These are phyloP conservation scores for Eristalis pertinax DNA, from an alignment of 2,888 invertebrate genomes.

Conservation along the genomic window DNA sequence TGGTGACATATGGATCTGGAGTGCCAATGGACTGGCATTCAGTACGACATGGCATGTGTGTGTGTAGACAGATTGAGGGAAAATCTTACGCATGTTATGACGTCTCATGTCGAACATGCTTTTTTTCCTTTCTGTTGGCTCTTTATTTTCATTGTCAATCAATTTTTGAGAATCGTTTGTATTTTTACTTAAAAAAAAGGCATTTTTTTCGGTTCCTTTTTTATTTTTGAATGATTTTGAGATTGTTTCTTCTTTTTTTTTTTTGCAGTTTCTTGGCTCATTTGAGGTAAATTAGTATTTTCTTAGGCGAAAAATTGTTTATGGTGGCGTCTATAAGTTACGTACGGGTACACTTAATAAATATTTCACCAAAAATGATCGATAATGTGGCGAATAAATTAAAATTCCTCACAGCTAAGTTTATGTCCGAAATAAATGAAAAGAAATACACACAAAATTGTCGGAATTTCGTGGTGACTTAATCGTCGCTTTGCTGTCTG, in stretches of 20 bases:
- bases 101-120: neutral
- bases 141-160: slow-evolving; percentile 31
- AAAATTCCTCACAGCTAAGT: slow-evolving; percentile 17
- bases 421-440: neutral
- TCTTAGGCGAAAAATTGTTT: slow-evolving; percentile 18
- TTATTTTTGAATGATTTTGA: slow-evolving; percentile 16
- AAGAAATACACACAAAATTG: neutral
- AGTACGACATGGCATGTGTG: neutral
- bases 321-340: slow-evolving; percentile 34
- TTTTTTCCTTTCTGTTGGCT: neutral
- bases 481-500: neutral
- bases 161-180: neutral
- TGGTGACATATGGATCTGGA: slow-evolving; percentile 1
- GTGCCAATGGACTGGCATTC: neutral
- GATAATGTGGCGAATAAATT: slow-evolving; percentile 37
- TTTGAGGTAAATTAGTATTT: slow-evolving; percentile 20
- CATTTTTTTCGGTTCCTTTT: too few species aligned
- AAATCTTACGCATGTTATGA: slow-evolving; percentile 12
- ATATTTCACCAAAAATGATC: slow-evolving; percentile 38
- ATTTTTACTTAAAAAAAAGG: neutral
- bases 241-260: neutral
- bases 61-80: neutral
- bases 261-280: neutral
- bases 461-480: neutral
- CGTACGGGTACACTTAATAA: neutral